A percentile compares a stretch with the other conserved stretches of the same genome.
These are phyloP conservation scores for mouse (Mus musculus) DNA, from an alignment of 2,113 vertebrate genomes.

Conservation along the genomic window GRCm39 chr6:24418001-24418500, in stretches of 20 bases:
- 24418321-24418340: not conserved
- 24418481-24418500: not conserved
- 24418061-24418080: not conserved
- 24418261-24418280: not conserved
- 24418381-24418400: not conserved
- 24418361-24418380: conserved; percentile 18
- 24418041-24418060: not conserved
- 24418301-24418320: not conserved
- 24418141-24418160: not conserved
- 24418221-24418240: not conserved
- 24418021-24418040: not conserved
- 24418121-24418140: not conserved
- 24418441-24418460: not conserved
- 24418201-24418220: not conserved
- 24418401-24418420: not conserved
- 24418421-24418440: not conserved
- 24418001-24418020: not conserved
- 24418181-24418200: not conserved
- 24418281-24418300: not conserved
- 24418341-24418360: not conserved
- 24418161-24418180: not conserved
- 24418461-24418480: not conserved
- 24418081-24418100: not conserved
- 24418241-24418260: not conserved
- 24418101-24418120: not conserved